phyloP scores from a whole-genome alignment of 2,797 vertebrate species.

The Zonotrichia albicollis region DNA sequence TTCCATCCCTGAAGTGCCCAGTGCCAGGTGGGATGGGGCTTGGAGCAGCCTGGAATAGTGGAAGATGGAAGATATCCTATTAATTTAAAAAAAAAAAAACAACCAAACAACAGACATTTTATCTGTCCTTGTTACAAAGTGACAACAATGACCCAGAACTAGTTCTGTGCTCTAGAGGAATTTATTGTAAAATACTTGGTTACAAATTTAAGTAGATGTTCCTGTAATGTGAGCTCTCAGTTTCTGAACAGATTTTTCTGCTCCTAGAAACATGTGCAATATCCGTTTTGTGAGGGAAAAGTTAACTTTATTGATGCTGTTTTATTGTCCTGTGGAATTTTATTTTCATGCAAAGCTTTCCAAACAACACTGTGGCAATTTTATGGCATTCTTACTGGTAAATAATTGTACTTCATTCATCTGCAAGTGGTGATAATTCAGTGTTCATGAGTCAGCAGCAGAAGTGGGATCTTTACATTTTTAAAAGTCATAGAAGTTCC shows the following conservation, averaged over 20 bases:
- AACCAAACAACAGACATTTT: not conserved
- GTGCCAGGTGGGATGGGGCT: fast-evolving
- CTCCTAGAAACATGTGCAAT: not conserved
- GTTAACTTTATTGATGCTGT: not conserved
- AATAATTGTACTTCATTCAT: not conserved
- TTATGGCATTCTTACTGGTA: not conserved
- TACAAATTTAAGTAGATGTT: not conserved
- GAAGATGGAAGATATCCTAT: not conserved
- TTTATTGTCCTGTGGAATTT: not conserved
- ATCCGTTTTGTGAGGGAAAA: not conserved
- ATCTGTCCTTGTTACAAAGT: not conserved
- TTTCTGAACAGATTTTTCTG: not conserved
- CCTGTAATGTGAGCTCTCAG: fast-evolving
- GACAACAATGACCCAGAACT: not conserved
- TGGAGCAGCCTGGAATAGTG: fast-evolving
- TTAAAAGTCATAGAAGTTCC: not conserved
- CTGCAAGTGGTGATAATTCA: not conserved
- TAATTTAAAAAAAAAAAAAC: not conserved
- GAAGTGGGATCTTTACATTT: not conserved
- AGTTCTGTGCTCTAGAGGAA: not conserved
- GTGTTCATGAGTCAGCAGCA: not conserved
- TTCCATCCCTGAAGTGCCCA: not conserved
- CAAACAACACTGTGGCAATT: not conserved
- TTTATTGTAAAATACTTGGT: not conserved
- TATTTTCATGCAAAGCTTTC: not conserved